A percentile compares a stretch with the other conserved stretches of the same genome.
Evolutionary conservation across 2,888 invertebrate genomes (phyloP).

Genomic region (Rhaphigaster nebulosa): DNA sequence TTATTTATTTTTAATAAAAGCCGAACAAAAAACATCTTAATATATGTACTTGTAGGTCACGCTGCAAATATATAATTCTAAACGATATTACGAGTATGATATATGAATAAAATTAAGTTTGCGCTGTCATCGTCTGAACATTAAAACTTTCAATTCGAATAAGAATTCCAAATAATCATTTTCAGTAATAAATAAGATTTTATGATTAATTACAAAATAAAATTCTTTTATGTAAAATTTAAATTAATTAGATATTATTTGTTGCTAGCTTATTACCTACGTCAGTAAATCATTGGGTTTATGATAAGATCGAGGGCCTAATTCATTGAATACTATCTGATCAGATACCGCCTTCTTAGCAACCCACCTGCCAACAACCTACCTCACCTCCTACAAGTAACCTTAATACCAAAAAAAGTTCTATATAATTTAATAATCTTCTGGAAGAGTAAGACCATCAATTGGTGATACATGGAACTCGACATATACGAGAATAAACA

Average conservation of each 20-base stretch:
- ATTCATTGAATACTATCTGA: constrained; percentile 22
- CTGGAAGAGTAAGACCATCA: not conserved
- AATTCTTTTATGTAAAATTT: not conserved
- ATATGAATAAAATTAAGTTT: too few species aligned
- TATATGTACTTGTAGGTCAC: too few species aligned
- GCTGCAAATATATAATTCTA: too few species aligned
- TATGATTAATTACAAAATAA: too few species aligned
- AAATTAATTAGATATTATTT: not conserved
- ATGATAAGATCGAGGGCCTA: not conserved
- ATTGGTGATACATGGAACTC: not conserved
- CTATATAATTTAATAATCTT: constrained; percentile 32
- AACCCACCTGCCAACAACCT: constrained; percentile 25
- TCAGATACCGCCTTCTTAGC: constrained; percentile 4
- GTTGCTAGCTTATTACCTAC: not conserved
- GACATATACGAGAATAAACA: not conserved
- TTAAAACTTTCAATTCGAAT: too few species aligned
- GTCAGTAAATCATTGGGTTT: not conserved
- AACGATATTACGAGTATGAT: too few species aligned
- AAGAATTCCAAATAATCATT: too few species aligned
- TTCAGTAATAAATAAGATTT: too few species aligned
- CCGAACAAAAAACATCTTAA: too few species aligned
- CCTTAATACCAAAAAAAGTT: constrained; percentile 43
- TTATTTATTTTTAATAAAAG: too few species aligned
- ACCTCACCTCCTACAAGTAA: constrained; percentile 20
- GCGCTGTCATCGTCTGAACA: too few species aligned